Evolutionary conservation across 2,797 vertebrate species (phyloP).

Genomic region (Smutsia gigantea): DNA sequence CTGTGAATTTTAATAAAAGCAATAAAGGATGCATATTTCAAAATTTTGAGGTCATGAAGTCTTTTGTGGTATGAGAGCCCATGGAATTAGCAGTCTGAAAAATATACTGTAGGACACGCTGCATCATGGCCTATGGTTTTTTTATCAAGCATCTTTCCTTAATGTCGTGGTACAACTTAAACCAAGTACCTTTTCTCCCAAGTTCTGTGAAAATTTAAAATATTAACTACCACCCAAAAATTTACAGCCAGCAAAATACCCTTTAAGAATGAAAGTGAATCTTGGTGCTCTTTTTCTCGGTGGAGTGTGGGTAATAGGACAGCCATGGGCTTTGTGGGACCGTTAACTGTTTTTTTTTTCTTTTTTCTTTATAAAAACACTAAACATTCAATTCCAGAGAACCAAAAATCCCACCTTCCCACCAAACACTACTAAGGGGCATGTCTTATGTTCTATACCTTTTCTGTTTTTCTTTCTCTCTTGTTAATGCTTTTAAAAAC

Average conservation of each 20-base stretch:
- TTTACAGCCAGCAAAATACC: not conserved
- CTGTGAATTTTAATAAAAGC: not conserved
- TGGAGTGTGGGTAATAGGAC: conserved; percentile 79
- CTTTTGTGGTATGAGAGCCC: not conserved
- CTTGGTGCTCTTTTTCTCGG: conserved; percentile 77
- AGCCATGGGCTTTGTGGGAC: conserved; percentile 78
- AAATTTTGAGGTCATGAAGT: not conserved
- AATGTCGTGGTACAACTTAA: not conserved
- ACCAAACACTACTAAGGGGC: conserved; percentile 80
- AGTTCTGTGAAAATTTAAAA: conserved; percentile 19
- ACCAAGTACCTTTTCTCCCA: not conserved
- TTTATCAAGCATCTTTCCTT: not conserved
- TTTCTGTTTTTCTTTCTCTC: conserved; percentile 84
- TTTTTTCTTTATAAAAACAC: conserved; percentile 85
- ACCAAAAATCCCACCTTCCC: conserved; percentile 86
- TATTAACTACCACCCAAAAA: conserved; percentile 24
- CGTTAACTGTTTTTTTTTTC: conserved; percentile 48
- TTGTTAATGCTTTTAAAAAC: conserved; percentile 89
- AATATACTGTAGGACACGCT: not conserved
- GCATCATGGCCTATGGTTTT: not conserved
- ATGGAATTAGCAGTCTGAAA: not conserved
- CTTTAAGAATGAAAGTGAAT: conserved; percentile 33
- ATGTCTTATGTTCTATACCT: conserved; percentile 70
- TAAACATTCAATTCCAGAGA: conserved; percentile 86
- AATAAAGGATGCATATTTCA: not conserved